Percentiles rank a stretch among this genome's conserved stretches.
phyloP scores from a whole-genome alignment of 2,888 invertebrate species.

The Acrobasis consociella region DNA sequence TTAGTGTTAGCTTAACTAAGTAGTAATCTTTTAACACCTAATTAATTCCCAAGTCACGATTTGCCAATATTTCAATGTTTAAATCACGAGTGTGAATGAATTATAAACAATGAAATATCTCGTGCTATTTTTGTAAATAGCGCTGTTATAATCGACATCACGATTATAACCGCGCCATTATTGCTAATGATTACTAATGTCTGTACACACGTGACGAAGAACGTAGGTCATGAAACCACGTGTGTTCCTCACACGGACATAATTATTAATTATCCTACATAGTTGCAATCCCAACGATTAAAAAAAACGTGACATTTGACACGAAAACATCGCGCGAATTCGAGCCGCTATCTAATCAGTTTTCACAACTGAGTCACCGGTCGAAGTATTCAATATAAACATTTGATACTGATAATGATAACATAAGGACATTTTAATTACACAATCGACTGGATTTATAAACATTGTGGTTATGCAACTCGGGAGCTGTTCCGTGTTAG shows the following conservation, averaged over 20 bases:
- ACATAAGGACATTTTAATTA: conserved; percentile 19
- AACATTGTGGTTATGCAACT: conserved; percentile 5
- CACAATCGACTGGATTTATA: conserved; percentile 3
- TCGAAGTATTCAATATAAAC: conserved; percentile 31
- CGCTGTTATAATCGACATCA: no score
- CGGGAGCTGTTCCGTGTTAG: conserved; percentile 1
- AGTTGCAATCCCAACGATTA: conserved; percentile 1
- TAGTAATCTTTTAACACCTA: not conserved
- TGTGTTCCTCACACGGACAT: not conserved
- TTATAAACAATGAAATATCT: not conserved
- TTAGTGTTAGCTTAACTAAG: not conserved
- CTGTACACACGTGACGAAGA: conserved; percentile 12
- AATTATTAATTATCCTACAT: conserved; percentile 14
- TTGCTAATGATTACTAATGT: not conserved
- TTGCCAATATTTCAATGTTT: not conserved
- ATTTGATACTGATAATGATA: conserved; percentile 36
- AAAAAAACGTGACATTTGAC: conserved; percentile 21
- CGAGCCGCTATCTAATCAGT: conserved; percentile 5
- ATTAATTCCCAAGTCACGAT: not conserved
- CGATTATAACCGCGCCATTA: conserved; percentile 6
- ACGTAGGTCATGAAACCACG: conserved; percentile 18
- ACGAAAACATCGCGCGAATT: conserved; percentile 13
- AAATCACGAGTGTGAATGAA: not conserved
- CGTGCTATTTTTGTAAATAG: not conserved
- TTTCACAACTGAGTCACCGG: conserved; percentile 11